phyloP scores from a whole-genome alignment of 2,113 vertebrate genomes.

The Numenius arquata region DNA sequence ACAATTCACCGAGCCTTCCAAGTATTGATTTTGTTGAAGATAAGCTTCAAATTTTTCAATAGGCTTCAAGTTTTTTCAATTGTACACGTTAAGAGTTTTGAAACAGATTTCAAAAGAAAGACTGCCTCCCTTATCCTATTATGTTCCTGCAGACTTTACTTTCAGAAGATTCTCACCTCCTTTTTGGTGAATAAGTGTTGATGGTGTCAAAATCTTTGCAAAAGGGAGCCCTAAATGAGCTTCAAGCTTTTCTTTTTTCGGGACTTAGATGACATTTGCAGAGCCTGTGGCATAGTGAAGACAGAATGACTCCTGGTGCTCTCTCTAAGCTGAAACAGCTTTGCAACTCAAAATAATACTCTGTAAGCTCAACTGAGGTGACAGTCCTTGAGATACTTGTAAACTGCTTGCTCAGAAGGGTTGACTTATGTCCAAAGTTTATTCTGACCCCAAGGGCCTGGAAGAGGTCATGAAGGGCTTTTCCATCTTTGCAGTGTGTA shows the following conservation, averaged over 20 bases:
- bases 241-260: neutral
- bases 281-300: neutral
- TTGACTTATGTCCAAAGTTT: neutral
- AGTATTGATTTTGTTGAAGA: slow-evolving; percentile 35
- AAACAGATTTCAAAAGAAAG: neutral
- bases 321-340: neutral
- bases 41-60: slow-evolving; percentile 11
- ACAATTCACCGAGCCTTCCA: neutral
- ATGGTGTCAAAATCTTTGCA: neutral
- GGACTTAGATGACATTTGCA: neutral
- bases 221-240: neutral
- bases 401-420: neutral
- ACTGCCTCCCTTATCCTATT: neutral
- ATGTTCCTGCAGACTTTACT: neutral
- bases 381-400: neutral
- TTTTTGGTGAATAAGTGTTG: neutral
- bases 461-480: neutral
- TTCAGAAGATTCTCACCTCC: neutral
- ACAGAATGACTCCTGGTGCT: neutral
- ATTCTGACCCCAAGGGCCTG: neutral
- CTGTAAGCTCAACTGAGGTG: neutral
- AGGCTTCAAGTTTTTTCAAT: neutral
- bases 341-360: neutral
- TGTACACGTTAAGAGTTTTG: neutral
- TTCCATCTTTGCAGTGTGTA: neutral